Conservation (phyloP, 2,888 invertebrate genomes). For the Hirtodrosophila trivittata region DNA sequence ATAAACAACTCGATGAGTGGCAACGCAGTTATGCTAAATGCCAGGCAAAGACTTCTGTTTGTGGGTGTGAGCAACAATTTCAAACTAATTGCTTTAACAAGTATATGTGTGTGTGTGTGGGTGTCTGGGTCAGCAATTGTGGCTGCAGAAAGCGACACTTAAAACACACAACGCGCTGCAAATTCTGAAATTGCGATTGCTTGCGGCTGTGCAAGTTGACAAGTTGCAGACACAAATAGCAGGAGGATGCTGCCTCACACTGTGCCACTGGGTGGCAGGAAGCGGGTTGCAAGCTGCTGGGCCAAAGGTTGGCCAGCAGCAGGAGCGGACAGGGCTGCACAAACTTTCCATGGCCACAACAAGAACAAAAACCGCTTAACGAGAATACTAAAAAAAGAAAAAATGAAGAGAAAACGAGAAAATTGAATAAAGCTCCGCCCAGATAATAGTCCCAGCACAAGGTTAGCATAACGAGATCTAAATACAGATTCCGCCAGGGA, state of each 20-base stretch:
- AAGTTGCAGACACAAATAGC: conserved; percentile 28
- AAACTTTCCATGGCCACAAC: conserved; percentile 4
- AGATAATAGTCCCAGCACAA: too few species aligned
- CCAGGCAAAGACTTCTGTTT: conserved; percentile 26
- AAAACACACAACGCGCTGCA: conserved; percentile 42
- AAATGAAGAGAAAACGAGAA: too few species aligned
- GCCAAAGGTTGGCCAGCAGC: not conserved
- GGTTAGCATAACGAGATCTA: too few species aligned
- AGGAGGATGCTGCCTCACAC: too few species aligned
- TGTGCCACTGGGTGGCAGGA: not conserved
- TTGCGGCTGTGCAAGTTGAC: conserved; percentile 40
- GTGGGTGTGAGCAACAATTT: conserved; percentile 21
- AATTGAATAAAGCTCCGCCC: too few species aligned
- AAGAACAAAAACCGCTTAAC: too few species aligned
- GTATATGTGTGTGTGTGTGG: conserved; percentile 12
- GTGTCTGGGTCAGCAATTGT: conserved; percentile 30
- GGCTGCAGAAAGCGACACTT: conserved; percentile 32
- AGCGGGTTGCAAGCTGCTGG: not conserved
- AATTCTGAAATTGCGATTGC: conserved; percentile 57
- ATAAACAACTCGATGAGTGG: conserved; percentile 40
- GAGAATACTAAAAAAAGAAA: too few species aligned
- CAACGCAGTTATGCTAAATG: conserved; percentile 64
- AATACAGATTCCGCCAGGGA: too few species aligned
- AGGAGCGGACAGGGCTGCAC: not conserved
- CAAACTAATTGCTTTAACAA: conserved; percentile 62